Evolutionary conservation across 2,888 invertebrate genomes (phyloP).

Genomic region (Scotopteryx bipunctaria): DNA sequence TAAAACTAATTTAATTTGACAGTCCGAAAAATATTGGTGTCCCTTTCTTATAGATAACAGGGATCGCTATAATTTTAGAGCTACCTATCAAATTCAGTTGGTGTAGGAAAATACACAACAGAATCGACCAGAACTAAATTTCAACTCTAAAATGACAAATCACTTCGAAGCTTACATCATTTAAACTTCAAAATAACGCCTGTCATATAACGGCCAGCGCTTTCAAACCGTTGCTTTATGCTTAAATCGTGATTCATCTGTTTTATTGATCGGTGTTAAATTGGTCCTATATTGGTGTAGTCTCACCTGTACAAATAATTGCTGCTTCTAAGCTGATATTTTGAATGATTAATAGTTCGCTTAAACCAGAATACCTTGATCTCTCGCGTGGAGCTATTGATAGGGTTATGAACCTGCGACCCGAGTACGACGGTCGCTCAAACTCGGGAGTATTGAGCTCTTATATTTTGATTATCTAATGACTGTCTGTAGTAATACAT

Average conservation of each 20-base stretch:
- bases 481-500: too few species aligned
- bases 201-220: neutral
- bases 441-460: too few species aligned
- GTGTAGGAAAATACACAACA: too few species aligned
- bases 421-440: too few species aligned
- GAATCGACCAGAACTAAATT: too few species aligned
- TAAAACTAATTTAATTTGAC: too few species aligned
- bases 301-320: conserved; percentile 42
- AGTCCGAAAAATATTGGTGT: too few species aligned
- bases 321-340: conserved; percentile 33
- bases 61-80: too few species aligned
- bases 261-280: conserved; percentile 65
- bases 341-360: conserved; percentile 12
- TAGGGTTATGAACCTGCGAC: conserved; percentile 1
- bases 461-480: too few species aligned
- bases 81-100: too few species aligned
- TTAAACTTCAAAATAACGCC: neutral
- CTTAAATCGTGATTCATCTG: conserved; percentile 67
- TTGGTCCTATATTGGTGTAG: conserved; percentile 55
- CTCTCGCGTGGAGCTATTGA: neutral
- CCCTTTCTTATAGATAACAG: too few species aligned
- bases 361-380: neutral
- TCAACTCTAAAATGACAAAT: too few species aligned
- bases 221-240: conserved; percentile 46
- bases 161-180: neutral